phyloP scores from a whole-genome alignment of 2,113 vertebrate genomes.

The Ammodytes dubius region DNA sequence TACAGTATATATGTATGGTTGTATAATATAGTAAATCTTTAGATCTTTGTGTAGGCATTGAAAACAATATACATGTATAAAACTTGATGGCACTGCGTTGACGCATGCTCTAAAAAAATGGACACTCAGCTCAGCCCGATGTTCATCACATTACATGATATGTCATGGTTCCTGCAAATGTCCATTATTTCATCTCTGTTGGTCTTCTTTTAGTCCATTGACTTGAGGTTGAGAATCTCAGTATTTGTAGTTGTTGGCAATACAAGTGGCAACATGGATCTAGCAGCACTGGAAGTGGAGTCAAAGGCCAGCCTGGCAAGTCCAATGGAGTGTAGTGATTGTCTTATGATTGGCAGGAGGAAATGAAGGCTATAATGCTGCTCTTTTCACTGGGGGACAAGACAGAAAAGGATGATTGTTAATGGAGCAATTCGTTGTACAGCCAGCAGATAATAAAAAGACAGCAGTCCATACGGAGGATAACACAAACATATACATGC shows the following conservation, averaged over 20 bases:
- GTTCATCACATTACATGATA: slow-evolving; percentile 47
- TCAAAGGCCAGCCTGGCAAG: slow-evolving; percentile 46
- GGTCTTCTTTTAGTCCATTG: slow-evolving; percentile 46
- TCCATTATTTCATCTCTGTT: slow-evolving; percentile 30
- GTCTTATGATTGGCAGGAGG: slow-evolving; percentile 76
- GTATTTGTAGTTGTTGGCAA: slow-evolving; percentile 65
- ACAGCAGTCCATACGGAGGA: too few species aligned
- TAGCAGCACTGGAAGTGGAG: slow-evolving; percentile 70
- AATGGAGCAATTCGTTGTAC: too few species aligned
- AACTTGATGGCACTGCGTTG: slow-evolving; percentile 60
- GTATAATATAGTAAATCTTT: slow-evolving; percentile 30
- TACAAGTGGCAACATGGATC: slow-evolving; percentile 69
- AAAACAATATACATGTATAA: slow-evolving; percentile 70
- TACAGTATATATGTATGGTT: too few species aligned
- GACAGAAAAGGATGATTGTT: background rate
- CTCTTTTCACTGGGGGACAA: slow-evolving; percentile 70
- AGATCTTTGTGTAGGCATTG: slow-evolving; percentile 42
- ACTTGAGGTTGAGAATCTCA: slow-evolving; percentile 18
- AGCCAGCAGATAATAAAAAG: too few species aligned
- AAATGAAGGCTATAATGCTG: slow-evolving; percentile 46
- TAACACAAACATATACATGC: too few species aligned
- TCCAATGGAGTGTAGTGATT: slow-evolving; percentile 71
- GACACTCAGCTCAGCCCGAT: slow-evolving; percentile 45
- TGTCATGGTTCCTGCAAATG: slow-evolving; percentile 45
- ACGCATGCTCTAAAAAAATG: slow-evolving; percentile 62